Percentiles rank a stretch among this genome's conserved stretches.
These are phyloP conservation scores for Scyliorhinus canicula DNA, from an alignment of 2,797 vertebrate genomes.

Conservation along the genomic window DNA sequence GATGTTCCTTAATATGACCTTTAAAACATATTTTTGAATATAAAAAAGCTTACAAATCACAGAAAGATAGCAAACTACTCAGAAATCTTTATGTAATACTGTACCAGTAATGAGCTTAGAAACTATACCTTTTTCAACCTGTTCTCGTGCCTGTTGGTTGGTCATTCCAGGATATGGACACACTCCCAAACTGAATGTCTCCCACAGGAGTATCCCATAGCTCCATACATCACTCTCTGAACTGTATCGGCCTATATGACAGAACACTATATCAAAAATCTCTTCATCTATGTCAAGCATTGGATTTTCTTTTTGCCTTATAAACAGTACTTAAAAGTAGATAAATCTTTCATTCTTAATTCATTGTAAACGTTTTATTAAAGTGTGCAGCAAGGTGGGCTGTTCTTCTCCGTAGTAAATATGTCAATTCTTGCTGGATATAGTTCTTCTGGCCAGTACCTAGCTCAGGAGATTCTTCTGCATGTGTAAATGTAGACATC, in stretches of 20 bases:
- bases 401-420: background rate
- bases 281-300: background rate
- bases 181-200: slow-evolving; percentile 90
- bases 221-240: slow-evolving; percentile 97
- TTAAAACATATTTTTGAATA: background rate
- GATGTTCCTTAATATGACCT: background rate
- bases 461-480: background rate
- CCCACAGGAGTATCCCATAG: slow-evolving; percentile 92
- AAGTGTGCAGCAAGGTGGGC: background rate
- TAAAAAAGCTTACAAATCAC: background rate
- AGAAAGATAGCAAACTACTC: background rate
- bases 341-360: no score
- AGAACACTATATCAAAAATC: slow-evolving; percentile 19
- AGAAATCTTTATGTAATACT: background rate
- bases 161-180: slow-evolving; percentile 97
- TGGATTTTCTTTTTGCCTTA: background rate
- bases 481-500: background rate
- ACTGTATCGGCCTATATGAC: slow-evolving; percentile 80
- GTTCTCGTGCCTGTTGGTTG: slow-evolving; percentile 92
- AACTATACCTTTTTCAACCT: slow-evolving; percentile 88
- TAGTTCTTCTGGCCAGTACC: background rate
- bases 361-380: background rate
- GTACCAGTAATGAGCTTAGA: background rate
- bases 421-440: background rate
- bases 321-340: background rate